Percentiles rank a stretch among this genome's conserved stretches.
Evolutionary conservation across 2,797 vertebrate species (phyloP).

Genomic region (Erpetoichthys calabaricus): DNA sequence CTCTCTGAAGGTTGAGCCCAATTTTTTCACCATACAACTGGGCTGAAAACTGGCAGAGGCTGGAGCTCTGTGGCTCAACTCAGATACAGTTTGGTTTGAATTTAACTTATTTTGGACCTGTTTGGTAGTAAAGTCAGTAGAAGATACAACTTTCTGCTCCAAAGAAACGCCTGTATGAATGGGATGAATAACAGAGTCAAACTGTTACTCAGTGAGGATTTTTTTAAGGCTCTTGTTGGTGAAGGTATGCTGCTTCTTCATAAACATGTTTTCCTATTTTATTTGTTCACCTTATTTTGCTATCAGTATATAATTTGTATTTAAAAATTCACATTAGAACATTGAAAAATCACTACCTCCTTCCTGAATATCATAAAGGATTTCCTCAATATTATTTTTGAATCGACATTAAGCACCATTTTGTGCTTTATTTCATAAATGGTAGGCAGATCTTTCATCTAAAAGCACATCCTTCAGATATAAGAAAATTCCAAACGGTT

Average conservation of each 20-base stretch:
- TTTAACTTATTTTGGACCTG: conserved; percentile 67
- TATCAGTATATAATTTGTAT: no score
- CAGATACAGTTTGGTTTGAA: conserved; percentile 42
- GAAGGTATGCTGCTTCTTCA: no score
- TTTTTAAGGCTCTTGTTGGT: no score
- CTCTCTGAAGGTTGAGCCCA: conserved; percentile 51
- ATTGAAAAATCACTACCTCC: no score
- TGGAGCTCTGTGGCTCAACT: conserved; percentile 44
- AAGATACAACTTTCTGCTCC: conserved; percentile 81
- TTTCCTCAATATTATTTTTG: not conserved
- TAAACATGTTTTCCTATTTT: no score
- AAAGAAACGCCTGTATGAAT: conserved; percentile 73
- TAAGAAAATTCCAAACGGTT: conserved; percentile 25
- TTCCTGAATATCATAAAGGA: no score
- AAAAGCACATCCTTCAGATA: not conserved
- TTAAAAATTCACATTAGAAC: no score
- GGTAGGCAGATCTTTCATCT: not conserved
- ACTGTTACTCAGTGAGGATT: no score
- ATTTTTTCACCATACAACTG: conserved; percentile 56
- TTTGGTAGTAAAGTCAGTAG: conserved; percentile 66
- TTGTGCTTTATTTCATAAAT: not conserved
- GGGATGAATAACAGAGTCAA: conserved; percentile 34
- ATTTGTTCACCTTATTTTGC: no score
- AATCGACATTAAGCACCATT: not conserved
- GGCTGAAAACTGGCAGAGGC: conserved; percentile 55